These are phyloP conservation scores for Xiphophorus couchianus DNA, from an alignment of 2,113 vertebrate genomes.

Conservation along the genomic window DNA sequence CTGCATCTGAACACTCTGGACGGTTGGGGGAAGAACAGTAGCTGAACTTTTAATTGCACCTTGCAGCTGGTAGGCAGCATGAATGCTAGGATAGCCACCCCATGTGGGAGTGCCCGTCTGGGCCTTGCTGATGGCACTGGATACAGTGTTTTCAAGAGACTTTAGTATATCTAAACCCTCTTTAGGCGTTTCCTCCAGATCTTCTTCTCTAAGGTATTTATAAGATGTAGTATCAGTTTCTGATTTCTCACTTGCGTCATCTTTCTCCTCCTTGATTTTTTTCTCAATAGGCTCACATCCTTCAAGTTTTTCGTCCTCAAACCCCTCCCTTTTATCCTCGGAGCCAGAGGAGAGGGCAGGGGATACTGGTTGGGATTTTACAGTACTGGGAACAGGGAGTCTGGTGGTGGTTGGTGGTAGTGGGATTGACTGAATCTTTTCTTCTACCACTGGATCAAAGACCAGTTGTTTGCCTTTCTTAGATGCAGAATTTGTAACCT, in stretches of 20 bases:
- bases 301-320: slow-evolving; percentile 71
- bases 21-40: slow-evolving; percentile 75
- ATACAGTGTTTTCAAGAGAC: slow-evolving; percentile 97
- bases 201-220: slow-evolving; percentile 97
- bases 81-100: slow-evolving; percentile 98
- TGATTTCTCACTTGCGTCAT: slow-evolving; percentile 86
- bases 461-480: slow-evolving; percentile 98
- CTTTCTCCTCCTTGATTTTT: slow-evolving; percentile 95
- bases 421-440: slow-evolving; percentile 98
- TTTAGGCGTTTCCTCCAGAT: slow-evolving; percentile 93
- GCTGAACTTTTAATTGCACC: slow-evolving; percentile 87
- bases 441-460: slow-evolving; percentile 93
- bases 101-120: slow-evolving; percentile 97
- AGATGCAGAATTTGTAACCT: slow-evolving; percentile 97
- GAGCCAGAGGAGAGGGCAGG: slow-evolving; percentile 80
- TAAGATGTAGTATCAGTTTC: slow-evolving; percentile 89
- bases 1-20: slow-evolving; percentile 91
- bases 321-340: slow-evolving; percentile 87
- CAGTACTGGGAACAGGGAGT: slow-evolving; percentile 83
- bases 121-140: slow-evolving; percentile 97
- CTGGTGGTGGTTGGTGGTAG: slow-evolving; percentile 94
- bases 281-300: slow-evolving; percentile 78
- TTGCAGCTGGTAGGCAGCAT: slow-evolving; percentile 96
- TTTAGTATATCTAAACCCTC: slow-evolving; percentile 96
- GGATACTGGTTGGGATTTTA: slow-evolving; percentile 92